Evolutionary conservation across 2,888 invertebrate genomes (phyloP), one percentile per base, ranked within the genome.

Genomic region (Drosophila nigritarsus): DNA sequence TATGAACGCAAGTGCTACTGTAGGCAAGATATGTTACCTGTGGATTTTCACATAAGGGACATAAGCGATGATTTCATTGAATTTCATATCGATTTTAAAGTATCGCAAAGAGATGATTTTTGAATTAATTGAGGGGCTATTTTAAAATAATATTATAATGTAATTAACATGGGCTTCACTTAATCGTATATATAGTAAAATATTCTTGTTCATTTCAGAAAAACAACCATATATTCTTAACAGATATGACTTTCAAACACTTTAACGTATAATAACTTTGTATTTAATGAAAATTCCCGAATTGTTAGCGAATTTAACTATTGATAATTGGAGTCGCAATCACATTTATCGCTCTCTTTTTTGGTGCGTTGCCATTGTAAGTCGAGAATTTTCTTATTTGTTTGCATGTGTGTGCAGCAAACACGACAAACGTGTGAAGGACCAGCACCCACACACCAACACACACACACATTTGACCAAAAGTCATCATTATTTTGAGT

Each of bases 401-500:
- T 3, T 36, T 54, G 53, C 32, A 32, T 34, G 6, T 20, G 24
- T 53, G 51, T 45, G 2, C 8, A 45, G 15, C 15, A 45, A 15
- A 24, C 24, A 45, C 8, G 24, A 24, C 15, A 24, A 24, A 15
- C 8, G 45, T 45, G 45, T 24, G 24, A 45, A 24, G 24, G 24
- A 24, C 4, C 45, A 2, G 15, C 24, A 20, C 15, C 11, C 15
- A 34, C 15, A 32, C 30, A 11, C 29, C 32, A 29, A 32, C 32
- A 34, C 30, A 48, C 40, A 49, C 9, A 13, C 45, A 30, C 36
- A 38, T 6, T 70, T 55, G 63, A 54, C 64, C 58, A 45, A 67
- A 59, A 75, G 58, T 75, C 74, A 75, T 74, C 69, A 65, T 62
- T 54, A 62, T 48, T 69, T 74, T 69, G 64, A 65, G 56, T 42